phyloP scores from a whole-genome alignment of 2,113 vertebrate species.

The Poicephalus gulielmi region DNA sequence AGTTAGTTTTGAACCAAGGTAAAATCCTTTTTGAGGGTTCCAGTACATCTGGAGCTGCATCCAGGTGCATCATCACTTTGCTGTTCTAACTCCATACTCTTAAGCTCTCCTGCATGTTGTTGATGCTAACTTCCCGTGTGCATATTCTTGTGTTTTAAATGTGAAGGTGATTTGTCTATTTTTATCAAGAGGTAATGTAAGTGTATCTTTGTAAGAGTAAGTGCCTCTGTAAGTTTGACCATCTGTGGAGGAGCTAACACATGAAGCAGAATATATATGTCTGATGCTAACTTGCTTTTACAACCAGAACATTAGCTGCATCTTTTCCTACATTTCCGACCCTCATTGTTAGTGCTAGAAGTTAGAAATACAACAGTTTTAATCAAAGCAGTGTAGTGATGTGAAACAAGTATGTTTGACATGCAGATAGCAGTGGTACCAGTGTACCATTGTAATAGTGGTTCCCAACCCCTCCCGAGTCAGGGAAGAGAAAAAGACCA shows the following conservation, averaged over 20 bases:
- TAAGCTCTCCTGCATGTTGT: neutral
- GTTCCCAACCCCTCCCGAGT: neutral
- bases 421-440: neutral
- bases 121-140: neutral
- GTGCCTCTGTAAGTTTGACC: neutral
- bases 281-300: neutral
- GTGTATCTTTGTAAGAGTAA: neutral
- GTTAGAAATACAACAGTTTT: neutral
- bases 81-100: neutral
- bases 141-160: neutral
- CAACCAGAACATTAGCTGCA: no score
- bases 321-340: neutral
- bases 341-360: neutral
- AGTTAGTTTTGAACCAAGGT: neutral
- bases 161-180: neutral
- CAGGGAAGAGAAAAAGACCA: neutral
- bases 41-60: neutral
- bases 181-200: neutral
- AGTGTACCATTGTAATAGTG: neutral
- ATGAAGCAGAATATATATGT: neutral
- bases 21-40: neutral
- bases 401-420: neutral
- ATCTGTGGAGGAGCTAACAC: neutral
- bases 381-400: neutral
- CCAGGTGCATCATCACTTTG: neutral